Base-by-base conservation (phyloP, 2,113 vertebrate genomes). In the Salvelinus sp. region DNA sequence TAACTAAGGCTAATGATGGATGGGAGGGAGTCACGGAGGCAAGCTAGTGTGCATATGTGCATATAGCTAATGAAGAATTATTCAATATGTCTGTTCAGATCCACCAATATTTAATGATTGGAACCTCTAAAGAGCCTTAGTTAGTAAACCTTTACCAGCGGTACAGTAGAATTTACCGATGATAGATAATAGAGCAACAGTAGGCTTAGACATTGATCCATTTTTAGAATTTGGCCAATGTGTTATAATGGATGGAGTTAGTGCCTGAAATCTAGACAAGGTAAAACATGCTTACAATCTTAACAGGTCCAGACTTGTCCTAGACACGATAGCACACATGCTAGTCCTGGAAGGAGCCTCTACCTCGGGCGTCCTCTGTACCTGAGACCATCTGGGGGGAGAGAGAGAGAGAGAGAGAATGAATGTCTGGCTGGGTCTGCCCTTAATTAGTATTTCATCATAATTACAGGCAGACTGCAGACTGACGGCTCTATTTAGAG, bases 361-460 rank as follows among this genome's bases (percentile, higher is more conserved):
- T 71, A 88, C 85, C 79, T 77, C 66, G 74, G 83, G 73, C 77
- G 76, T 81, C 30, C 48, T 86, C 80, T 89, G 72, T 82, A 87
- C 86, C 83, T 86, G 78, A 79, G 85, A 85, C 87, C 89, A 91
- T 91, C 90, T 91, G 86, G 84, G 14, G 63, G 14, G 63, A 65
- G 63, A 65, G 63, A 20, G 54, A 57, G 50, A 57, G 50, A 57
- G 50, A 18, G 50, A 64, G 10, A 25, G 62, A 27, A 0, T 13
- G 62, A 12, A 5, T 30, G 30, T 6, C 79, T 87, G 82, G 85
- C 77, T 76, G 80, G 88, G 82, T 85, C 76, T 72, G 79, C 73
- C 75, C 76, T 71, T 88, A 86, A 90, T 92, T 92, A 89, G 84
- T 85, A 88, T 90, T 88, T 89, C 80, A 89, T 89, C 82, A 87